Conservation (phyloP, 2,888 invertebrate species). For the Criorhina ranunculi region DNA sequence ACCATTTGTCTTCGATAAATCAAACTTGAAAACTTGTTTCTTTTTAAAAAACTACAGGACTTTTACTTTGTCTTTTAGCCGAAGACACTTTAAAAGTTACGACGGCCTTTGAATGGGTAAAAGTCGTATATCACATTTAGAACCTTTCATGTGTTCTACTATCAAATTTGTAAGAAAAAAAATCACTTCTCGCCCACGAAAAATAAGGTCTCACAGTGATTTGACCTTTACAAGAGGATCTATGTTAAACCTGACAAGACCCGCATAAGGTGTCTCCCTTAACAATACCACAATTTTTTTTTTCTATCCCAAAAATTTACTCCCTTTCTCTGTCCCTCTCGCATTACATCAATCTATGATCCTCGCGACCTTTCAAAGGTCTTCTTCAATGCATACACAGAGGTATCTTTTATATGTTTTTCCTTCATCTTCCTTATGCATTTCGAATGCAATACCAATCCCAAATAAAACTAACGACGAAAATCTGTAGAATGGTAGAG, state of each 20-base stretch:
- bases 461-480: conserved; percentile 34
- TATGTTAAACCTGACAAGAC: conserved; percentile 6
- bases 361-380: conserved; percentile 60
- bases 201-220: background rate
- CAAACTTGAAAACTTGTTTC: too few relatives aligned
- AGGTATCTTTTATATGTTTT: conserved; percentile 35
- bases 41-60: too few relatives aligned
- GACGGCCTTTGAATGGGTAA: too few relatives aligned
- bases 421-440: conserved; percentile 22
- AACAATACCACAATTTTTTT: background rate
- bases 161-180: background rate
- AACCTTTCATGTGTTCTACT: too few relatives aligned
- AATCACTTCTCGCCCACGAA: background rate
- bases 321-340: conserved; percentile 3
- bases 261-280: conserved; percentile 8
- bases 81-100: too few relatives aligned
- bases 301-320: background rate
- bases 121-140: too few relatives aligned
- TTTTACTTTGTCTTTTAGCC: too few relatives aligned
- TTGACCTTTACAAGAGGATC: conserved; percentile 19
- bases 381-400: conserved; percentile 34
- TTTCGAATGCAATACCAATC: conserved; percentile 61
- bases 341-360: conserved; percentile 18
- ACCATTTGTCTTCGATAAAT: too few relatives aligned
- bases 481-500: conserved; percentile 41